phyloP scores from a whole-genome alignment of 2,113 vertebrate genomes.

The Halcyon senegalensis region DNA sequence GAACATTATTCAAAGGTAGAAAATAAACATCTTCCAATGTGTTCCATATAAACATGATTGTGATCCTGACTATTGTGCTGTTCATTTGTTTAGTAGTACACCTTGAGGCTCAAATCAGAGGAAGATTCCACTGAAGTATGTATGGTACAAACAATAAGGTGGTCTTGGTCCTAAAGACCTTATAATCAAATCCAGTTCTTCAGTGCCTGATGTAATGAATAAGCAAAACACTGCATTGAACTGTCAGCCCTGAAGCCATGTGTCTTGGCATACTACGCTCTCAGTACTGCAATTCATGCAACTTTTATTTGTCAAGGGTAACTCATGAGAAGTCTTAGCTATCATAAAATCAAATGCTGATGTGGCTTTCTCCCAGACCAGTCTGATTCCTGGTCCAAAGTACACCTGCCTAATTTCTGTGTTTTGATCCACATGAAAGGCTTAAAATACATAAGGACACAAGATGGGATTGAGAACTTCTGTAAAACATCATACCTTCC shows the following conservation, averaged over 20 bases:
- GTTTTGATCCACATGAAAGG: background rate
- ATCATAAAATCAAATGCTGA: background rate
- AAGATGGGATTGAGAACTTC: background rate
- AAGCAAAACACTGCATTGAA: background rate
- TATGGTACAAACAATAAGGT: background rate
- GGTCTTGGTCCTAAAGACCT: background rate
- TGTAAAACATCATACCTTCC: background rate
- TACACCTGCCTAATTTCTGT: background rate
- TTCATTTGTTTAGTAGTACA: background rate
- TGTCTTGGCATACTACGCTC: background rate
- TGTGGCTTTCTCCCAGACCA: background rate
- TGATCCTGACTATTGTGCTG: background rate
- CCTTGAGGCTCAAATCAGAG: background rate
- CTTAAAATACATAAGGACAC: background rate
- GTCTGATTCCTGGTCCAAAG: background rate
- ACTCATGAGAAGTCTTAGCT: background rate
- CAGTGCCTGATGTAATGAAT: background rate
- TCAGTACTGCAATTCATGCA: background rate
- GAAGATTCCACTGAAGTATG: background rate
- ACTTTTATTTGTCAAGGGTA: background rate
- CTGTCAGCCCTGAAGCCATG: background rate
- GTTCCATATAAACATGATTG: background rate
- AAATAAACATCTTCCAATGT: constrained; percentile 3
- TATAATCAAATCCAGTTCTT: background rate
- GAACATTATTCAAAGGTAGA: background rate